Evolutionary conservation across 2,113 vertebrate genomes (phyloP).

Genomic region (Eolophus roseicapilla): DNA sequence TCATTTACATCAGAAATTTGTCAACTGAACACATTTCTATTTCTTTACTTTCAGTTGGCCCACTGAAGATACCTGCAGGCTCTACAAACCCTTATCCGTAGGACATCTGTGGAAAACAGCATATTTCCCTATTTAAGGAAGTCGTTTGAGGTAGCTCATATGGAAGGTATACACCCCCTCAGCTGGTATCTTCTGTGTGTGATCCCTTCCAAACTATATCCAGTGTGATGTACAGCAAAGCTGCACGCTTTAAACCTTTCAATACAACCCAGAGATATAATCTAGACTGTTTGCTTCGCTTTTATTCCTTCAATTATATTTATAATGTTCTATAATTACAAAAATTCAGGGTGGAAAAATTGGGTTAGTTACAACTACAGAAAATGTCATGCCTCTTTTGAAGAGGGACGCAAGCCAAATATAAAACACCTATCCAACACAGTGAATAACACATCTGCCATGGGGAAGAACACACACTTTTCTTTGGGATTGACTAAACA

Average conservation of each 20-base stretch:
- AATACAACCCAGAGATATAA: background rate
- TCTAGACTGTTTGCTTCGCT: background rate
- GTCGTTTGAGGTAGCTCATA: background rate
- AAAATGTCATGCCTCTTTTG: background rate
- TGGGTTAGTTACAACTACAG: background rate
- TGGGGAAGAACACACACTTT: background rate
- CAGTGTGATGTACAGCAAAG: background rate
- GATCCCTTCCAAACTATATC: background rate
- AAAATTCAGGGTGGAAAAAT: background rate
- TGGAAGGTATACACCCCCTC: background rate
- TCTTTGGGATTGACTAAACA: background rate
- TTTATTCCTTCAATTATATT: background rate
- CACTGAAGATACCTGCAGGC: background rate
- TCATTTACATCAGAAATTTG: background rate
- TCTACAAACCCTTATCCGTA: background rate
- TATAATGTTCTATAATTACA: background rate
- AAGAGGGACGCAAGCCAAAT: background rate
- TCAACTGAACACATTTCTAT: background rate
- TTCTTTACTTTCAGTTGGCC: background rate
- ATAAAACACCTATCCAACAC: background rate
- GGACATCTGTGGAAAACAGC: background rate
- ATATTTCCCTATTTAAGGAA: background rate
- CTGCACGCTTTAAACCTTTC: background rate
- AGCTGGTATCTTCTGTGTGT: background rate
- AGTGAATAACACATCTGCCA: background rate